Base-by-base conservation (phyloP, 2,888 invertebrate species). In the Augiades crinisus region DNA sequence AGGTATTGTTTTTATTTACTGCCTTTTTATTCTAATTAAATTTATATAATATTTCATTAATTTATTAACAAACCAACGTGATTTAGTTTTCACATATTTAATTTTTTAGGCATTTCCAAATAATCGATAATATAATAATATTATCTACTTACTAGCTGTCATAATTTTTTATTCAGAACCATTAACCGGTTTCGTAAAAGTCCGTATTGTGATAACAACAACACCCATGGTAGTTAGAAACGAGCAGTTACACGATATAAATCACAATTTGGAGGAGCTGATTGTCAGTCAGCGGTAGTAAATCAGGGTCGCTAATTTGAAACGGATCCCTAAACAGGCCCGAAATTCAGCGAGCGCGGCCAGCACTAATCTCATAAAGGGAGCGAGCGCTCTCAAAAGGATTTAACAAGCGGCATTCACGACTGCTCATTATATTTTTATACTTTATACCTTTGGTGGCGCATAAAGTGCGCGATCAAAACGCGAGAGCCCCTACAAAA, bases 401-500 rank as follows among this genome's bases (percentile, higher is more conserved):
- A 85, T 86, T 86, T 88, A 89, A 88, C 88, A 87, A 89, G 89
- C 86, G 81, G 71, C 78, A 83, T 84, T 85, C 86, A 83, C 78
- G 68, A 70, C 70, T 77, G 70, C 83, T 88, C 88, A 88, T 89
- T 88, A 88, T 88, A 88, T 88, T 87, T 88, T 88, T 88, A 88
- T 88, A 86, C 85, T 84, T 84, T 82, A 85, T 84, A 81, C 82
- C 77, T 77, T 74, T 71, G 74, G 73, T 78, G 76, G 71, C 70
- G 74, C 85, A 78, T 86, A 85, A 85, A 88, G 83, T 84, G 85
- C 80, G 75, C 87, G 87, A 88, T 86, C 88, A 84, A 83, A 88
- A 86, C 86, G 81, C 85, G 84, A 83, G 79, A 84, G 84, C 82
- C 85, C 83, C 83, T 87, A 89, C 88, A 89, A 89, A 89, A 87